phyloP scores from a whole-genome alignment of 2,888 invertebrate genomes.

The Adineta ricciae region DNA sequence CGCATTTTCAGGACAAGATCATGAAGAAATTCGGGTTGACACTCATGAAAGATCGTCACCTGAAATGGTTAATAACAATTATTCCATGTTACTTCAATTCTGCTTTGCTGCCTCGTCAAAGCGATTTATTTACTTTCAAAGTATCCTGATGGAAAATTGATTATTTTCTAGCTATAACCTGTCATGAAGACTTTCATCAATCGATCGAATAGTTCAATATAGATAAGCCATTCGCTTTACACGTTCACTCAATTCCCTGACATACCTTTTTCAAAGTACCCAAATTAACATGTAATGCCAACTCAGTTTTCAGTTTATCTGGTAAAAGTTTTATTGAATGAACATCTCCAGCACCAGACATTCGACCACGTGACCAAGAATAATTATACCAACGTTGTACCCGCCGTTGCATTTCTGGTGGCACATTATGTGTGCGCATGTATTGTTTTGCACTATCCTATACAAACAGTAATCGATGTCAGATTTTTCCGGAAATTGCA shows the following conservation, averaged over 20 bases:
- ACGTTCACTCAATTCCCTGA: no score
- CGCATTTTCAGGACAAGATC: slow-evolving; percentile 94
- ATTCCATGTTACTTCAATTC: no score
- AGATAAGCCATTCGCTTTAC: no score
- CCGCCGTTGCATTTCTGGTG: slow-evolving; percentile 85
- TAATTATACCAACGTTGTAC: slow-evolving; percentile 94
- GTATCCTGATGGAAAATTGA: no score
- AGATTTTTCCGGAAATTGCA: not conserved
- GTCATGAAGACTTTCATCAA: no score
- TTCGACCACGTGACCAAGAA: slow-evolving; percentile 87
- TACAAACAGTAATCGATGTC: not conserved
- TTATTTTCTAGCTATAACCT: no score
- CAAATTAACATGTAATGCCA: slow-evolving; percentile 85
- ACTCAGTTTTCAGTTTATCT: slow-evolving; percentile 88
- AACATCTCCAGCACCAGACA: slow-evolving; percentile 89
- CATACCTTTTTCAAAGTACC: slow-evolving; percentile 80
- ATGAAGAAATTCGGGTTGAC: slow-evolving; percentile 89
- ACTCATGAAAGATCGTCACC: slow-evolving; percentile 90
- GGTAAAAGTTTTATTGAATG: slow-evolving; percentile 83
- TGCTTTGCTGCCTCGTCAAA: no score
- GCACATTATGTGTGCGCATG: slow-evolving; percentile 92
- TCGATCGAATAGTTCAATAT: no score
- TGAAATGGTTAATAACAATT: not conserved
- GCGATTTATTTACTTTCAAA: no score
- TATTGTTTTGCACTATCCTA: slow-evolving; percentile 87